Percentiles rank a stretch among this genome's conserved stretches.
These are phyloP conservation scores for Sylvicola cinctus DNA, from an alignment of 2,888 invertebrate species.

Conservation along the genomic window DNA sequence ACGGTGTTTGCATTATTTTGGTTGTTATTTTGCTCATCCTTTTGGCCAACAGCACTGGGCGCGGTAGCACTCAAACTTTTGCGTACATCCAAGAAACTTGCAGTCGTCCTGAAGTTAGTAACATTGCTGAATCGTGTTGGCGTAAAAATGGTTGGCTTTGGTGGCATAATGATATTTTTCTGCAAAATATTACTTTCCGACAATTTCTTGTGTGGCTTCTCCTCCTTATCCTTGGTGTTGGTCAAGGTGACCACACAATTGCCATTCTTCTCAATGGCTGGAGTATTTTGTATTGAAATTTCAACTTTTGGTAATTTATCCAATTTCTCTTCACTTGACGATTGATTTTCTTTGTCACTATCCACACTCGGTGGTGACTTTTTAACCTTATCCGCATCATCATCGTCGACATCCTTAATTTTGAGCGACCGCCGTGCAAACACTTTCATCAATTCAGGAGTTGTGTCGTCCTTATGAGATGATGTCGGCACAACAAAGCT, in stretches of 20 bases:
- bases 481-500: constrained; percentile 14
- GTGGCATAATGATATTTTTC: constrained; percentile 3
- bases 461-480: constrained; percentile 27
- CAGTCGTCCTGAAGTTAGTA: neutral
- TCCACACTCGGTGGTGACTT: constrained; percentile 31
- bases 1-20: too few species aligned
- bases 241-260: constrained; percentile 6
- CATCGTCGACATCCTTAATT: constrained; percentile 48
- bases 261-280: constrained; percentile 5
- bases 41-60: too few species aligned
- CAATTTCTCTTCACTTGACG: constrained; percentile 29
- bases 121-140: constrained; percentile 6
- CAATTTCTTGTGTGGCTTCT: neutral
- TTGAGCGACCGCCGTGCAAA: constrained; percentile 63
- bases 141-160: constrained; percentile 7
- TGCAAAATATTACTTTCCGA: too few species aligned
- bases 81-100: too few species aligned
- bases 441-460: constrained; percentile 63
- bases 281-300: constrained; percentile 10
- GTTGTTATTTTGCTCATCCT: too few species aligned
- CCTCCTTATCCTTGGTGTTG: constrained; percentile 5
- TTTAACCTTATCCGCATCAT: constrained; percentile 20
- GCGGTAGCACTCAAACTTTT: too few species aligned
- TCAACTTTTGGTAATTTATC: constrained; percentile 20
- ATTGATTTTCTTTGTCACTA: constrained; percentile 53